A percentile compares a stretch with the other conserved stretches of the same genome.
These are phyloP conservation scores for Glossophaga mutica DNA, from an alignment of 2,797 vertebrate species.

Conservation along the genomic window DNA sequence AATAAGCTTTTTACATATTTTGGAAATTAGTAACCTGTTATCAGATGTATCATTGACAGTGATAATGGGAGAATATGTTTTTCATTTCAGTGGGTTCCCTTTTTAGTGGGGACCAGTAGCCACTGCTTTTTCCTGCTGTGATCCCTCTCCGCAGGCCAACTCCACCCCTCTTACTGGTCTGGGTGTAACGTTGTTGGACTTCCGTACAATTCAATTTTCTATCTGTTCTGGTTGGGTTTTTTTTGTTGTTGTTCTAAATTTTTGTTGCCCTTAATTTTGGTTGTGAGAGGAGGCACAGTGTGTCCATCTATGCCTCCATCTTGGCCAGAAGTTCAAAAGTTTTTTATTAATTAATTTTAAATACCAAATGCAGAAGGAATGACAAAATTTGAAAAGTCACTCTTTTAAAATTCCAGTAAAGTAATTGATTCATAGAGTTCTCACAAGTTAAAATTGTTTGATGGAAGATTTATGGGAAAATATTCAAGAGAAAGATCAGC, in stretches of 20 bases:
- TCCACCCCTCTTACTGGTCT: no score
- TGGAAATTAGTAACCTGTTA: neutral
- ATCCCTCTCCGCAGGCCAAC: no score
- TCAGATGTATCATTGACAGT: neutral
- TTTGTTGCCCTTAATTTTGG: no score
- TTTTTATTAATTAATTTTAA: neutral
- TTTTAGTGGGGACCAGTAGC: no score
- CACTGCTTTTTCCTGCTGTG: no score
- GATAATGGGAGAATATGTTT: neutral
- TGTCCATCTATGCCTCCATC: no score
- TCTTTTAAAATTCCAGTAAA: neutral
- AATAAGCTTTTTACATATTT: neutral
- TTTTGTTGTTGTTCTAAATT: no score
- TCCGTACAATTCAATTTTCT: no score
- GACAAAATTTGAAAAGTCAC: neutral
- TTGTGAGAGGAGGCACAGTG: no score
- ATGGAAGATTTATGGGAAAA: neutral
- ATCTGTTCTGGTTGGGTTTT: no score
- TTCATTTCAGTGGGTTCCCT: neutral
- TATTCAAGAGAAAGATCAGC: neutral
- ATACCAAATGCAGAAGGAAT: neutral
- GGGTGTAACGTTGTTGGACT: no score
- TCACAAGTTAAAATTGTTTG: neutral
- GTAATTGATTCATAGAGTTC: neutral
- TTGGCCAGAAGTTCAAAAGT: no score